Evolutionary conservation across 2,888 invertebrate species (phyloP), one percentile per base, ranked within the genome.

Genomic region (Magallana nippona): DNA sequence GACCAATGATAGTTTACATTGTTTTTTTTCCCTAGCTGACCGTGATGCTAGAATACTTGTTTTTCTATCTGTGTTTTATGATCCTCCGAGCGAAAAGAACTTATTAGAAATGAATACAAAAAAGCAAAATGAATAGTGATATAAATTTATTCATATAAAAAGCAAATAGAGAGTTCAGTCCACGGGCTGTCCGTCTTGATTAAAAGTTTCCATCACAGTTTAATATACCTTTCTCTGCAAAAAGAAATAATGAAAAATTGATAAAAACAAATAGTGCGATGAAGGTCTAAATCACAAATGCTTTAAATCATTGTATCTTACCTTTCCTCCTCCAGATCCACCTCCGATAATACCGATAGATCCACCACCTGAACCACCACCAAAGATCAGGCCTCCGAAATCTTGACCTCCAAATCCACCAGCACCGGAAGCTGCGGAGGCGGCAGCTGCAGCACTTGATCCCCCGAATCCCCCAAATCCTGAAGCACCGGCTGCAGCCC

Each of bases 391-490:
- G 32, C 71, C 27, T 44, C 44, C 44, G 44, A 44, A 44, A 44
- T 44, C 8, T 17, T 22, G 27, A 1, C 71, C 71, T 11, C 71
- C 71, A 22, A 71, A 71, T 71, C 71, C 71, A 5, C 27, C 13
- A 27, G 27, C 71, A 13, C 71, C 27, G 19, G 22, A 19, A 2
- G 27, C 19, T 1, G 71, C 27, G 3, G 71, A 32, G 5, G 71
- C 71, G 15, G 71, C 63, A 22, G 63, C 63, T 10, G 71, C 71
- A 71, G 71, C 71, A 71, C 71, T 71, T 71, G 71, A 71, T 71
- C 71, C 71, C 5, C 71, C 71, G 32, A 71, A 71, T 71, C 71
- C 71, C 2, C 1, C 1, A 27, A n/a, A n/a, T n/a, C n/a, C n/a
- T n/a, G 22, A 19, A 17, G n/a, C 8, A n/a, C 44, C 71, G 8